Evolutionary conservation across 1,140 invertebrate species (phyloP), one percentile per base, ranked within the genome.

Genomic region (Augochlora pura): DNA sequence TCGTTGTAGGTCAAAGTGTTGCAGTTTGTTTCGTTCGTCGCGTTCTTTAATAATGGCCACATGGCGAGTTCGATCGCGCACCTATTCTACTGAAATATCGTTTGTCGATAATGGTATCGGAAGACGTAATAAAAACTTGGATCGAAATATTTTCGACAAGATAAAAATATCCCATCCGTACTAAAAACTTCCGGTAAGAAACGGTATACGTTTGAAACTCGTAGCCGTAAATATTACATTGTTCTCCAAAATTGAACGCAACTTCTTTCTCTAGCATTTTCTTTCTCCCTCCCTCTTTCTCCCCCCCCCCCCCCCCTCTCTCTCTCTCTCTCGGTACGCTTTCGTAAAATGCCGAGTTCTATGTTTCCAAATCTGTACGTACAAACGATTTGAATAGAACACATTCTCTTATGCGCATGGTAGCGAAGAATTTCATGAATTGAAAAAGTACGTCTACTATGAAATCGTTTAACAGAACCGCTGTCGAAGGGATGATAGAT

Each of bases 401-500:
- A 4, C 32, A 4, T 32, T 32, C 32, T 1, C 32, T n/a, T 32
- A 32, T 2, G 32, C 32, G 32, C 32, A 4, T 4, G 32, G 32
- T 32, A 32, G 32, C 32, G 32, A 32, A 32, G 16, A 52, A 18
- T 52, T 52, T 52, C 16, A 52, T 32, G 4, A 32, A 32, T 32
- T 32, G 1, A 4, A 32, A 32, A 32, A 32, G 32, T 32, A 32
- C 32, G 1, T 2, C 4, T 32, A n/a, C 32, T 4, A 32, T 32
- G 32, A 32, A 32, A 32, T 32, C 32, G 32, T 32, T 42, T 16
- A 57, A 60, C 18, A 68, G 21, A 68, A 59, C 73, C 10, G 52
- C 64, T 18, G 73, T 68, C 73, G 60, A 60, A 68, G 38, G 6
- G 25, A 60, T 76, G 73, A 76, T 76, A 60, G 23, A 68, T 76